Evolutionary conservation across 2,888 invertebrate genomes (phyloP).

Genomic region (Orthonychiurus folsomi): DNA sequence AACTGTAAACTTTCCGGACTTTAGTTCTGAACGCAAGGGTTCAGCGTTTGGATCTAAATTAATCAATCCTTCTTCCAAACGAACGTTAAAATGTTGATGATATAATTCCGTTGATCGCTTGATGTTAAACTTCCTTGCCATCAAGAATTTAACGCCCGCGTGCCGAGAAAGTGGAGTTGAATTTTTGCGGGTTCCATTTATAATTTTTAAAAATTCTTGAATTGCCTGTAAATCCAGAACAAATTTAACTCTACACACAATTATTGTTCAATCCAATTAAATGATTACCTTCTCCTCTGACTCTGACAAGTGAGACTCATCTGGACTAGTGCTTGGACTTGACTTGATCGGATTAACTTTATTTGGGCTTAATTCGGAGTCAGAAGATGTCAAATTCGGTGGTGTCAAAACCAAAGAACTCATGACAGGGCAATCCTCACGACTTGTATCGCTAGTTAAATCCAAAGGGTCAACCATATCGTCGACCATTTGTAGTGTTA

Average conservation of each 20-base stretch:
- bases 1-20: slow-evolving; percentile 92
- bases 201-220: slow-evolving; percentile 67
- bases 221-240: slow-evolving; percentile 56
- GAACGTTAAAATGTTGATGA: slow-evolving; percentile 81
- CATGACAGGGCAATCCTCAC: too few species aligned
- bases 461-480: too few species aligned
- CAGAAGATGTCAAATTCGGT: too few species aligned
- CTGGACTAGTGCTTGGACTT: background rate
- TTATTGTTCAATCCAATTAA: background rate
- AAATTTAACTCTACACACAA: background rate
- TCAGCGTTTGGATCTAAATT: slow-evolving; percentile 73
- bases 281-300: background rate
- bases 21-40: slow-evolving; percentile 73
- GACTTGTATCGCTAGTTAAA: too few species aligned
- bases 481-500: too few species aligned
- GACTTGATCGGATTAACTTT: too few species aligned
- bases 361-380: too few species aligned
- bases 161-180: slow-evolving; percentile 64
- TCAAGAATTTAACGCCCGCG: slow-evolving; percentile 84
- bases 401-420: too few species aligned
- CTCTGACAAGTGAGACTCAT: background rate
- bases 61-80: slow-evolving; percentile 74
- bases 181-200: slow-evolving; percentile 54
- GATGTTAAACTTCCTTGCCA: slow-evolving; percentile 91
- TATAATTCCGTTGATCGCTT: slow-evolving; percentile 80